Evolutionary conservation across 2,797 vertebrate genomes (phyloP), one percentile per base, ranked within the genome.

Genomic region (Fratercula arctica): DNA sequence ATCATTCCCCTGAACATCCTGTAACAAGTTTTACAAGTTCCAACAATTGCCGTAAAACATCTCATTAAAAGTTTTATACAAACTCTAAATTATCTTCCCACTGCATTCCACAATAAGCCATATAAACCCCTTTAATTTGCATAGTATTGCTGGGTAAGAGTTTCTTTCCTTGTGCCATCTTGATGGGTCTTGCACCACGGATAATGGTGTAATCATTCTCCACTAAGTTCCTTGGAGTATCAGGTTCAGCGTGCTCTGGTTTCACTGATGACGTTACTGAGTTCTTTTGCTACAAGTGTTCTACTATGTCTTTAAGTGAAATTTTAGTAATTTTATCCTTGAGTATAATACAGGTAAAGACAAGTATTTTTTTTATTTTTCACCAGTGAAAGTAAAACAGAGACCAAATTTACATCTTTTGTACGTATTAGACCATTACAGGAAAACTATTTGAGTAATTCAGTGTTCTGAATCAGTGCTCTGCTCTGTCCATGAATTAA

Each of bases 221-320:
- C 0, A 1, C 3, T 26, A 5, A 15, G 3, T 50, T 85, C 66
- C 20, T 72, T 9, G 24, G 19, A 35, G 2, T 20, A 12, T 43
- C 1, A 2, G 37, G 13, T 68, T 72, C 14, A 11, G 2, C 51
- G 20, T 80, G 19, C 28, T 56, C 14, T 0, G 1, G 10, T 67
- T 80, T 57, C n/a, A 35, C 18, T 54, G 6, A 6, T 50, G 35
- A 70, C 6, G 9, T 75, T 89, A 45, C 59, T 50, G 20, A 23
- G 4, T 66, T 63, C 4, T 73, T 79, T 39, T 73, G 20, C 37
- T 67, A 5, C 8, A 77, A 54, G 26, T 39, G 5, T 79, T 95
- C 12, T 56, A 1, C 26, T 70, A 3, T 13, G 24, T 85, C 35
- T 85, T 76, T 26, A 59, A 67, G 31, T 69, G 29, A 66, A 73